These are phyloP conservation scores for Nipponacmea schrenckii DNA, from an alignment of 2,888 invertebrate genomes.

Conservation along the genomic window DNA sequence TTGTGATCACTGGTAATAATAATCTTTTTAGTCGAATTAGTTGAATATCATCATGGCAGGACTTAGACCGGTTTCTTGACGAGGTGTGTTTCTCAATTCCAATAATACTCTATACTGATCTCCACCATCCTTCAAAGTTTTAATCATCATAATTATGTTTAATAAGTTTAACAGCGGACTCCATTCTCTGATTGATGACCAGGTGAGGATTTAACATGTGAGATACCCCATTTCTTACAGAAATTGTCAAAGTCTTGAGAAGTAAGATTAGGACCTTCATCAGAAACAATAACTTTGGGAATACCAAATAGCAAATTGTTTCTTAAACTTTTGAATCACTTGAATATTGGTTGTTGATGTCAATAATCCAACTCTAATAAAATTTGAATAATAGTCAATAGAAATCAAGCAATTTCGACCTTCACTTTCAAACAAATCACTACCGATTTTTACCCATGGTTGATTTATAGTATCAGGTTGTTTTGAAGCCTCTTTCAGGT, in stretches of 20 bases:
- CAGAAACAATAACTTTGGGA: not conserved
- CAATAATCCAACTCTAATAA: conserved; percentile 34
- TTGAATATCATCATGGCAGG: conserved; percentile 30
- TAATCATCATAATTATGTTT: conserved; percentile 27
- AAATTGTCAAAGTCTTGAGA: not conserved
- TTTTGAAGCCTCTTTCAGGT: conserved; percentile 28
- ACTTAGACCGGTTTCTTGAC: conserved; percentile 25
- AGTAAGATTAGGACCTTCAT: not conserved
- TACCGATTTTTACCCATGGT: conserved; percentile 38
- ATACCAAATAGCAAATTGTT: conserved; percentile 29
- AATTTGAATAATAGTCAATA: conserved; percentile 35
- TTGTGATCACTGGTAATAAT: conserved; percentile 11
- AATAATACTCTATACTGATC: conserved; percentile 19
- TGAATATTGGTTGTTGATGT: not conserved
- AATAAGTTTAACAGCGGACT: conserved; percentile 24
- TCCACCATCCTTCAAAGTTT: conserved; percentile 7
- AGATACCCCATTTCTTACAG: conserved; percentile 27
- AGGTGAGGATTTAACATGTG: conserved; percentile 27
- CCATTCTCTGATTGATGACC: conserved; percentile 29
- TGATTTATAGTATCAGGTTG: conserved; percentile 28
- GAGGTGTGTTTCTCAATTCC: conserved; percentile 26
- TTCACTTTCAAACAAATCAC: conserved; percentile 35
- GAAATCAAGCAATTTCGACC: conserved; percentile 33
- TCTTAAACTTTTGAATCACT: conserved; percentile 33
- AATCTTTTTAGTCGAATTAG: conserved; percentile 21